A percentile compares a stretch with the other conserved stretches of the same genome.
phyloP scores from a whole-genome alignment of 1,140 invertebrate species.

The Neodiprion fabricii region DNA sequence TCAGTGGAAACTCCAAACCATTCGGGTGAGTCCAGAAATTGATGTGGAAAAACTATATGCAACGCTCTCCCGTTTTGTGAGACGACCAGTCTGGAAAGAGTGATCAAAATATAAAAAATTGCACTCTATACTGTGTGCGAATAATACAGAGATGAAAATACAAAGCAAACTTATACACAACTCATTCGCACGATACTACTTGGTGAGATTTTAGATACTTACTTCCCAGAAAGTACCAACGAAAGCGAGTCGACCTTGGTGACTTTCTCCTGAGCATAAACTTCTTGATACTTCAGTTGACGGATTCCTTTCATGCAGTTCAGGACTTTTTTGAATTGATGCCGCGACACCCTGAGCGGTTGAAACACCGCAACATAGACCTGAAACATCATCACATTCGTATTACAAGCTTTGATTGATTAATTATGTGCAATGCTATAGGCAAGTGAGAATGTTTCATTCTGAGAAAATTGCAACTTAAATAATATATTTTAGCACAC shows the following conservation, averaged over 20 bases:
- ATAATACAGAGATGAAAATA: too few relatives aligned
- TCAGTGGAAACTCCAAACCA: slow-evolving; percentile 91
- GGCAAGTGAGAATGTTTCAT: not conserved
- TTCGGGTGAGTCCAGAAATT: slow-evolving; percentile 92
- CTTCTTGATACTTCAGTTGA: slow-evolving; percentile 81
- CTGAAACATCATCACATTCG: slow-evolving; percentile 54
- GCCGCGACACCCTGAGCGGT: slow-evolving; percentile 79
- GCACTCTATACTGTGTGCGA: too few relatives aligned
- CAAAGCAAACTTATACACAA: too few relatives aligned
- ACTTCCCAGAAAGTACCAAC: slow-evolving; percentile 87
- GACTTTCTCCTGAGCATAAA: slow-evolving; percentile 88
- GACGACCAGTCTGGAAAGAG: slow-evolving; percentile 78
- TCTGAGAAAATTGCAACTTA: not conserved
- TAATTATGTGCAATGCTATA: too few relatives aligned
- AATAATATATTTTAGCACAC: too few relatives aligned
- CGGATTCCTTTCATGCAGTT: slow-evolving; percentile 82
- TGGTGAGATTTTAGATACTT: slow-evolving; percentile 52
- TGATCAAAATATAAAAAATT: slow-evolving; percentile 20
- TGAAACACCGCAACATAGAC: slow-evolving; percentile 84
- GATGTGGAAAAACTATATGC: slow-evolving; percentile 87
- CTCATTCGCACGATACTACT: too few relatives aligned
- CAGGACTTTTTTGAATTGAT: slow-evolving; percentile 83
- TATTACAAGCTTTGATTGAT: too few relatives aligned
- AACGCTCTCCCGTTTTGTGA: slow-evolving; percentile 84
- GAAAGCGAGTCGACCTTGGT: slow-evolving; percentile 88